Percentiles rank a stretch among this genome's conserved stretches.
Evolutionary conservation across 2,113 vertebrate species (phyloP).

Genomic region (Tupaia tana): DNA sequence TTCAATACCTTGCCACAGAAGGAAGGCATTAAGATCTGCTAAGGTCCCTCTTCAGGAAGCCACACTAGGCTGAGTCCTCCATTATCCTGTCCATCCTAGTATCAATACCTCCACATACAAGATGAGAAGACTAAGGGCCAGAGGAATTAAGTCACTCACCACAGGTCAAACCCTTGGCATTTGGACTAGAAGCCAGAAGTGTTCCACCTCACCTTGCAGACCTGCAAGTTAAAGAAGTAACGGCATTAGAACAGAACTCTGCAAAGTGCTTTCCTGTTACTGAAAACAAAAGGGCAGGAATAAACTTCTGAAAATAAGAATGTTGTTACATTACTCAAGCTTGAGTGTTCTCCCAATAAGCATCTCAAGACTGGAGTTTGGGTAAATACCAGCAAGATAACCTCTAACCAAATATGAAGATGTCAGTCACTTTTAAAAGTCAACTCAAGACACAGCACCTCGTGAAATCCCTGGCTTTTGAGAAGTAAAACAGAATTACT

Average conservation of each 20-base stretch:
- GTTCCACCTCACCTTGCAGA: conserved; percentile 7
- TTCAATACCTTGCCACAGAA: neutral
- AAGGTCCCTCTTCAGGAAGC: neutral
- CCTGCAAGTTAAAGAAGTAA: conserved; percentile 41
- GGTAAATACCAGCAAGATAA: conserved; percentile 1
- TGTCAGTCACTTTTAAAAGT: neutral
- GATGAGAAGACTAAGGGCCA: neutral
- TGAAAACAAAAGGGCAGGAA: neutral
- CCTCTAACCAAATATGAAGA: conserved; percentile 12
- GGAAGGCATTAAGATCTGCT: neutral
- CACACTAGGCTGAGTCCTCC: neutral
- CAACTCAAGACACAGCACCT: neutral
- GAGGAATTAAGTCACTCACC: conserved; percentile 64
- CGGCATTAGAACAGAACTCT: neutral
- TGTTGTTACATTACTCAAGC: neutral
- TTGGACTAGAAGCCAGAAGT: conserved; percentile 20
- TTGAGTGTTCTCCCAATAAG: neutral
- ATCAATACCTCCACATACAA: conserved; percentile 12
- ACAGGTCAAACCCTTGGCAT: conserved; percentile 52
- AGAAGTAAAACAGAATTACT: neutral
- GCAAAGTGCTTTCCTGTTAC: neutral
- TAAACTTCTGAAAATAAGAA: conserved; percentile 37
- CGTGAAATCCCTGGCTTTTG: conserved; percentile 32
- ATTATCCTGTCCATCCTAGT: neutral
- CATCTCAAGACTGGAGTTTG: neutral